Conservation (phyloP, 2,797 vertebrate species). For the Nothura maculosa region DNA sequence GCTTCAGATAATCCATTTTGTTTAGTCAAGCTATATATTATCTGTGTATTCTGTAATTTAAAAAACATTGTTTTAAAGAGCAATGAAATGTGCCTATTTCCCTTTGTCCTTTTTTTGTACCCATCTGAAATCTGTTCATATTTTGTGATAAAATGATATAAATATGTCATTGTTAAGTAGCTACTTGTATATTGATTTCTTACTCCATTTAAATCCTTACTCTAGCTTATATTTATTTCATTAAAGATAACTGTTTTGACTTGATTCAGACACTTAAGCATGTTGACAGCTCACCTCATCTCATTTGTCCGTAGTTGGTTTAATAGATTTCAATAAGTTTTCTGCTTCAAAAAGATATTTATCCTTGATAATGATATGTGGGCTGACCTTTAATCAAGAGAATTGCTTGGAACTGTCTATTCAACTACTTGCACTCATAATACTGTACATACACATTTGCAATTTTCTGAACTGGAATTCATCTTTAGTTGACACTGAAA, state of each 20-base stretch:
- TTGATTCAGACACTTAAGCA: not conserved
- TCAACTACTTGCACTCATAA: not conserved
- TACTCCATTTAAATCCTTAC: not conserved
- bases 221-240: not conserved
- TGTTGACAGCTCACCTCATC: not conserved
- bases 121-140: not conserved
- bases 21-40: not conserved
- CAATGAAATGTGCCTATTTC: not conserved
- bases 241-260: not conserved
- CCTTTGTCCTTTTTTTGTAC: not conserved
- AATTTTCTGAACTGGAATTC: accelerated
- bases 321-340: not conserved
- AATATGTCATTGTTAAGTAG: not conserved
- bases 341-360: not conserved
- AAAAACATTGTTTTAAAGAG: not conserved
- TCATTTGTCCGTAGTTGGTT: not conserved
- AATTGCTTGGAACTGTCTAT: not conserved
- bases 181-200: not conserved
- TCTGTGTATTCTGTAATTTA: conserved; percentile 26
- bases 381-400: not conserved
- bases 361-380: not conserved
- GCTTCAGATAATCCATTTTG: conserved; percentile 10
- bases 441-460: accelerated
- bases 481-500: not conserved
- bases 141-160: not conserved